Conservation (phyloP, 2,797 vertebrate genomes). For the Buceros bicornis region DNA sequence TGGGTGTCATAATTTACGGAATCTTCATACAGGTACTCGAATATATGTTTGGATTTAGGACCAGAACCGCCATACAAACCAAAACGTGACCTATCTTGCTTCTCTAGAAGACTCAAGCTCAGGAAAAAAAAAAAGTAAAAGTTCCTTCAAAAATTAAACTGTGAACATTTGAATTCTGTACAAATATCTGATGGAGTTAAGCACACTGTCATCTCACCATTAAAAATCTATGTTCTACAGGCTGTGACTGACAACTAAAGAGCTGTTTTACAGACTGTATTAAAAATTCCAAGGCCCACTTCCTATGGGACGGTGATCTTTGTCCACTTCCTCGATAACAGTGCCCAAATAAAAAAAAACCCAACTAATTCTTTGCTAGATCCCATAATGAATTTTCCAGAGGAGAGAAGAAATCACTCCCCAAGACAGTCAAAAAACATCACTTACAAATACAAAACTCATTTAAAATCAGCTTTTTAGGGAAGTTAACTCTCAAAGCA, state of each 20-base stretch:
- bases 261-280: neutral
- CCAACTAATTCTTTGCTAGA: neutral
- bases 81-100: neutral
- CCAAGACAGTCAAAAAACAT: neutral
- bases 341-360: neutral
- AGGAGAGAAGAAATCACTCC: neutral
- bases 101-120: neutral
- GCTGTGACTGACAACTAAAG: neutral
- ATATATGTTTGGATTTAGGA: neutral
- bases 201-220: neutral
- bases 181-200: neutral
- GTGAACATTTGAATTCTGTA: neutral
- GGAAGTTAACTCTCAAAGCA: slow-evolving; percentile 76
- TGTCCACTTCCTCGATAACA: neutral
- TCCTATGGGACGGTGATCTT: neutral
- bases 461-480: slow-evolving; percentile 66
- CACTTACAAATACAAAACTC: slow-evolving; percentile 6
- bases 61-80: neutral
- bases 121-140: neutral
- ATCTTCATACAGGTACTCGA: neutral
- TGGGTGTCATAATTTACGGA: neutral
- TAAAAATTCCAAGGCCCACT: neutral
- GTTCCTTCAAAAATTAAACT: neutral
- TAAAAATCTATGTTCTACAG: neutral
- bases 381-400: neutral